phyloP scores from a whole-genome alignment of 2,888 invertebrate genomes.

The Odontothrips loti region DNA sequence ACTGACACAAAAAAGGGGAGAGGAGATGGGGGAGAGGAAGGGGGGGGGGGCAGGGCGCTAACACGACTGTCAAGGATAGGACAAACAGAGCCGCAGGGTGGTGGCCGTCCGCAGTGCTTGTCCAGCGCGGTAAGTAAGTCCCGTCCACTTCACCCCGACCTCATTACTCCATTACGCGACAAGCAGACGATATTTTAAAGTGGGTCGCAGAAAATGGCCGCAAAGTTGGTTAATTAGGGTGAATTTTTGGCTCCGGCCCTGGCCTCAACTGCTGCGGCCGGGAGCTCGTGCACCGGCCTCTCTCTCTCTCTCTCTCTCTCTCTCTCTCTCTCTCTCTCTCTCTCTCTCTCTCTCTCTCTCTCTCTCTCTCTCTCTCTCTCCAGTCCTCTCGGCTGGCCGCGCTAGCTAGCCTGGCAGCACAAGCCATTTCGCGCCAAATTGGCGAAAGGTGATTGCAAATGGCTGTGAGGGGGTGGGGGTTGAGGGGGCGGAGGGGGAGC shows the following conservation, averaged over 20 bases:
- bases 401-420: background rate
- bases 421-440: constrained; percentile 22
- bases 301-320: no score
- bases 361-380: no score
- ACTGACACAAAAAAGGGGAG: no score
- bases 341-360: no score
- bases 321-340: no score
- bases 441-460: constrained; percentile 26
- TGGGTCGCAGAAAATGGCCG: constrained; percentile 20
- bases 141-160: background rate
- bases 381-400: background rate
- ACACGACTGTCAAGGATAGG: background rate
- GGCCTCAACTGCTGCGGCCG: background rate
- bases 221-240: constrained; percentile 16
- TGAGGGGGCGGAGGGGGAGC: background rate
- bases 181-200: constrained; percentile 1
- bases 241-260: constrained; percentile 11
- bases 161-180: constrained; percentile 1
- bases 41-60: background rate
- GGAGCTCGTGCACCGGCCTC: no score
- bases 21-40: no score
- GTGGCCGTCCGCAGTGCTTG: background rate
- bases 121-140: background rate
- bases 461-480: background rate
- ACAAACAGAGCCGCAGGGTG: background rate